A percentile compares a stretch with the other conserved stretches of the same genome.
phyloP scores from a whole-genome alignment of 2,888 invertebrate genomes.

The Lottia scabra region DNA sequence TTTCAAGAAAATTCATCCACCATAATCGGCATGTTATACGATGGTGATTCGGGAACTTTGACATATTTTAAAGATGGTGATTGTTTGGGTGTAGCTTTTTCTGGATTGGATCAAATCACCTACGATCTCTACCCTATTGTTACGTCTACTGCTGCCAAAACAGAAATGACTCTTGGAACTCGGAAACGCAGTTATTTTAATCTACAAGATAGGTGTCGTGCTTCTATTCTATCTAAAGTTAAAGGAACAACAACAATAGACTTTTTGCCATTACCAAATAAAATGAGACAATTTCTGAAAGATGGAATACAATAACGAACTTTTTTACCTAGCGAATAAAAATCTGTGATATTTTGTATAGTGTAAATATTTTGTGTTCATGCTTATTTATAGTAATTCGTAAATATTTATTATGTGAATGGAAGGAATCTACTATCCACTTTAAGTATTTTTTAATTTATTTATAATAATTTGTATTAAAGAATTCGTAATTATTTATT shows the following conservation, averaged over 20 bases:
- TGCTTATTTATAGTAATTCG: no score
- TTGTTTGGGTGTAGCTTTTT: slow-evolving; percentile 79
- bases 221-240: slow-evolving; percentile 73
- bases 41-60: slow-evolving; percentile 76
- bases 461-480: no score
- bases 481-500: no score
- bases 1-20: slow-evolving; percentile 80
- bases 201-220: slow-evolving; percentile 76
- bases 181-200: slow-evolving; percentile 77
- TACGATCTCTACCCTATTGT: slow-evolving; percentile 78
- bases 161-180: slow-evolving; percentile 77
- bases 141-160: slow-evolving; percentile 81
- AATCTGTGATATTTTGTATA: no score
- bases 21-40: slow-evolving; percentile 78
- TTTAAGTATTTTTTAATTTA: no score
- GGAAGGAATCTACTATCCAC: no score
- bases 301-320: slow-evolving; percentile 1
- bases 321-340: no score
- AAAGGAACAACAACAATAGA: slow-evolving; percentile 72
- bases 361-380: no score
- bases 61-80: slow-evolving; percentile 80
- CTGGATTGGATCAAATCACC: slow-evolving; percentile 75
- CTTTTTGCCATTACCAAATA: slow-evolving; percentile 74
- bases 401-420: no score
- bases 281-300: slow-evolving; percentile 69